Percentiles rank a stretch among this genome's conserved stretches.
phyloP scores from a whole-genome alignment of 2,113 vertebrate genomes.

The Galbula dea region DNA sequence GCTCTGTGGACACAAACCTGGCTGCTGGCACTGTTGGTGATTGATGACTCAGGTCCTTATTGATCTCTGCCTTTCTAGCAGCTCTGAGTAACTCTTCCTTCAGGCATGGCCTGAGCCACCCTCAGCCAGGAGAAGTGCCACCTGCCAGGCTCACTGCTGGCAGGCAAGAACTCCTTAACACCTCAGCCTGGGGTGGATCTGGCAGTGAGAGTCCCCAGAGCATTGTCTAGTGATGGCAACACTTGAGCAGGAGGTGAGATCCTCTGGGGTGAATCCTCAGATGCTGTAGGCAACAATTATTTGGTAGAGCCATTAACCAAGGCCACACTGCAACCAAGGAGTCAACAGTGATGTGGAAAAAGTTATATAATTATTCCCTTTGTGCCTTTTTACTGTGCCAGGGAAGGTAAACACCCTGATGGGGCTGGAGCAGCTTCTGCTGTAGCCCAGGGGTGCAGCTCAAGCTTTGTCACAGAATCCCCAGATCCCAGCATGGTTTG shows the following conservation, averaged over 20 bases:
- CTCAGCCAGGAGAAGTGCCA: background rate
- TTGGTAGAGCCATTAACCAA: accelerated
- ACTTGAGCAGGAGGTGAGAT: background rate
- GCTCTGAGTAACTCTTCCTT: background rate
- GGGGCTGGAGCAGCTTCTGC: background rate
- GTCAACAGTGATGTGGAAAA: accelerated
- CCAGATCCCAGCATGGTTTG: too few relatives aligned
- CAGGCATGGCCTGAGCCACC: background rate
- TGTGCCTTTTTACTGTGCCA: background rate
- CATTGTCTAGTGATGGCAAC: accelerated
- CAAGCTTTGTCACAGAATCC: background rate
- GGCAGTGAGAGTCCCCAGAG: background rate
- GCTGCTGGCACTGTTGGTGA: background rate
- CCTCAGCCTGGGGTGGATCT: background rate
- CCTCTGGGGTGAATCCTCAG: background rate
- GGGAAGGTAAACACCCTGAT: background rate
- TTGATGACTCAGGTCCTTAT: accelerated
- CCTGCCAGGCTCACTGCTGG: background rate
- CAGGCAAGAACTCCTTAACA: background rate
- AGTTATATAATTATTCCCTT: background rate
- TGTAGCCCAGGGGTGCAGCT: background rate
- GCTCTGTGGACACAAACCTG: background rate
- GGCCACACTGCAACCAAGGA: background rate
- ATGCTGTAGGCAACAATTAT: accelerated
- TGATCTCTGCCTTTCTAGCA: accelerated